Evolutionary conservation across 2,797 vertebrate species (phyloP).

Genomic region (Scleropages formosus): DNA sequence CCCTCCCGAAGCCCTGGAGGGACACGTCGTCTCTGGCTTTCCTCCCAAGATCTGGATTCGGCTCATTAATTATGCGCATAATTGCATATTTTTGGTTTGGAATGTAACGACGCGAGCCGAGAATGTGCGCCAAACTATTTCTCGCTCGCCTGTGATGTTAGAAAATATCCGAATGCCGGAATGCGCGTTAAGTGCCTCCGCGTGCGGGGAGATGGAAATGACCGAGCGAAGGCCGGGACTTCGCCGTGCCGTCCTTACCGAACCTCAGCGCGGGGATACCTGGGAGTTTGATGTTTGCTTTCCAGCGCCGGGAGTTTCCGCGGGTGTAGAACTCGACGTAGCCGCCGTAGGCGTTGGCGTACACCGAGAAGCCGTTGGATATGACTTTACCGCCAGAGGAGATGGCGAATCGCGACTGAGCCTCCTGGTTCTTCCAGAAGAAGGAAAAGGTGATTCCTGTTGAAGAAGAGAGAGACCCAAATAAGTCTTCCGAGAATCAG

Average conservation of each 20-base stretch:
- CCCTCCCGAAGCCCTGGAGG: neutral
- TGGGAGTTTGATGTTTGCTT: slow-evolving; percentile 80
- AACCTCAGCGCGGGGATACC: slow-evolving; percentile 59
- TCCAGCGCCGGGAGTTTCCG: slow-evolving; percentile 83
- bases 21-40: neutral
- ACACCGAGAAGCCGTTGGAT: slow-evolving; percentile 88
- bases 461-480: neutral
- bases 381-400: slow-evolving; percentile 86
- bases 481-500: slow-evolving; percentile 4
- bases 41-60: slow-evolving; percentile 44
- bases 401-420: slow-evolving; percentile 64
- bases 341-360: slow-evolving; percentile 71
- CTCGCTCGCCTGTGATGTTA: neutral
- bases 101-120: slow-evolving; percentile 9
- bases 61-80: slow-evolving; percentile 45
- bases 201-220: too few relatives aligned
- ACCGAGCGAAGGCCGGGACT: too few relatives aligned
- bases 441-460: slow-evolving; percentile 94
- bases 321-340: slow-evolving; percentile 86
- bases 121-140: neutral
- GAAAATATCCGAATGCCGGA: neutral
- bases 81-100: slow-evolving; percentile 45
- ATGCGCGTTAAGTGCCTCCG: too few relatives aligned
- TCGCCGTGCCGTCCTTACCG: neutral
- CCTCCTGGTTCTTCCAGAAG: slow-evolving; percentile 90